Percentiles rank a stretch among this genome's conserved stretches.
phyloP scores from a whole-genome alignment of 2,888 invertebrate genomes.

The Blera fallax region DNA sequence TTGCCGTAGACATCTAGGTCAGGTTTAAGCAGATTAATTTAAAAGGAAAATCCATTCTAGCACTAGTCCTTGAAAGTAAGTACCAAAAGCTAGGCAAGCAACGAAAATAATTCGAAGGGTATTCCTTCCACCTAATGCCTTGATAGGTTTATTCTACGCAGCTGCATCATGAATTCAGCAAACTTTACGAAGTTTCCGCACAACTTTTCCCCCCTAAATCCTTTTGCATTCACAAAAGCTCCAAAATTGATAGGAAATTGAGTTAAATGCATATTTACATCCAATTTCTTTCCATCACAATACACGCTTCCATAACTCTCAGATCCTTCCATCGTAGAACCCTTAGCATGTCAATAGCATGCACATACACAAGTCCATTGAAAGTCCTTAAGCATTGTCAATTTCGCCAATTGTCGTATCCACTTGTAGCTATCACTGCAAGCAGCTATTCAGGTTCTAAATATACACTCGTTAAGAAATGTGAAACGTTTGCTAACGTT shows the following conservation, averaged over 20 bases:
- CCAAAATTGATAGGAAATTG: background rate
- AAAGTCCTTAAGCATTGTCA: slow-evolving; percentile 27
- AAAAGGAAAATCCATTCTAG: too few relatives aligned
- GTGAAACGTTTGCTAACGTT: slow-evolving; percentile 16
- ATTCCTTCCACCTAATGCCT: too few relatives aligned
- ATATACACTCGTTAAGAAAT: background rate
- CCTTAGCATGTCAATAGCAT: background rate
- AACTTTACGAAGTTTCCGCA: too few relatives aligned
- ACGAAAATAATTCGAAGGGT: too few relatives aligned
- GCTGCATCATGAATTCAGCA: too few relatives aligned
- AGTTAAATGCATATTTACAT: background rate
- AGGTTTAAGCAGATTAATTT: too few relatives aligned
- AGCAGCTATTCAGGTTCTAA: background rate
- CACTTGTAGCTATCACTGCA: slow-evolving; percentile 43
- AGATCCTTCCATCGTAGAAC: background rate
- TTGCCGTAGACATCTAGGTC: too few relatives aligned
- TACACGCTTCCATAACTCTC: background rate
- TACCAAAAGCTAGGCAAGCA: too few relatives aligned
- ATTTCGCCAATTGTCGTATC: slow-evolving; percentile 40
- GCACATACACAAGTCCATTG: background rate
- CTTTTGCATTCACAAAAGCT: background rate
- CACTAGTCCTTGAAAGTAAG: too few relatives aligned
- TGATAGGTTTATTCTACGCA: too few relatives aligned
- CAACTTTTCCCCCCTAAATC: too few relatives aligned
- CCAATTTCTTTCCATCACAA: background rate